A percentile compares a stretch with the other conserved stretches of the same genome.
Conservation (phyloP, 2,888 invertebrate genomes). For the Acrobasis repandana region DNA sequence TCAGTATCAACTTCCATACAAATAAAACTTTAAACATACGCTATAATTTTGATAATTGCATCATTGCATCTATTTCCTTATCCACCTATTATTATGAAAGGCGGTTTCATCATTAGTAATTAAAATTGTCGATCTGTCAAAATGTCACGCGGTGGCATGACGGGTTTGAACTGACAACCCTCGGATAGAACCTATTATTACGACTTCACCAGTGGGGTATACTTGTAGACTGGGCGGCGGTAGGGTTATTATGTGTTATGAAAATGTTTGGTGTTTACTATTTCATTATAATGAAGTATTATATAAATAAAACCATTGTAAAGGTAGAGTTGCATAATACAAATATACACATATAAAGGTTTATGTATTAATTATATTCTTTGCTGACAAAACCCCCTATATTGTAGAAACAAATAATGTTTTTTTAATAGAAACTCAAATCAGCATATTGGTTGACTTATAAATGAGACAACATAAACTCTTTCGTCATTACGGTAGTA, state of each 20-base stretch:
- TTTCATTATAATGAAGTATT: constrained; percentile 25
- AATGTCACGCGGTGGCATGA: constrained; percentile 73
- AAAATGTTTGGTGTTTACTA: constrained; percentile 41
- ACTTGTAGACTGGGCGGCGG: constrained; percentile 33
- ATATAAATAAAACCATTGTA: background rate
- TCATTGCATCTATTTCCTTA: constrained; percentile 43
- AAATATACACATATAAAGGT: no score
- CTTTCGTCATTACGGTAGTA: no score
- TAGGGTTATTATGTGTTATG: constrained; percentile 48
- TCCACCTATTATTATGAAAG: constrained; percentile 39
- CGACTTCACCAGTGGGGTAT: constrained; percentile 40
- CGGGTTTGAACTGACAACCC: constrained; percentile 57
- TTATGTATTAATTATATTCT: no score
- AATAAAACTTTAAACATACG: constrained; percentile 14
- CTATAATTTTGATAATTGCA: constrained; percentile 54
- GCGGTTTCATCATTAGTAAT: constrained; percentile 55
- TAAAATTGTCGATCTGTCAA: constrained; percentile 74
- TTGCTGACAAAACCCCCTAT: no score
- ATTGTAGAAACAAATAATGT: no score
- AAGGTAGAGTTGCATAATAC: no score
- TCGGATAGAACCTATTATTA: constrained; percentile 67
- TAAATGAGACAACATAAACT: no score
- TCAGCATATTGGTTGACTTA: no score
- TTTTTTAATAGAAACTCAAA: no score
- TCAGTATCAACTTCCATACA: constrained; percentile 14